Conservation (phyloP, 2,113 vertebrate species). For the Crotalus helleri region DNA sequence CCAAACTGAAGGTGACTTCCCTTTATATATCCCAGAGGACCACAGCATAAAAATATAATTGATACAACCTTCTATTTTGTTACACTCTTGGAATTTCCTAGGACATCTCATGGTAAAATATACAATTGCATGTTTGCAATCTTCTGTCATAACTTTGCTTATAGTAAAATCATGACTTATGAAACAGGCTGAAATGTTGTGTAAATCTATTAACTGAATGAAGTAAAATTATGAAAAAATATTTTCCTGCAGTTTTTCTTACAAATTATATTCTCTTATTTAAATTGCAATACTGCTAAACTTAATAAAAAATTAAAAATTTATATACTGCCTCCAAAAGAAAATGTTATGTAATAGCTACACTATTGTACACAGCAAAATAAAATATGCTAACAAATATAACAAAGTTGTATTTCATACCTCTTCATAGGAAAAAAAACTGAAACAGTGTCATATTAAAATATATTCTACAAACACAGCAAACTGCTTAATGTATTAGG, state of each 20-base stretch:
- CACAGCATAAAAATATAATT: constrained; percentile 20
- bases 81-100: background rate
- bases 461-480: background rate
- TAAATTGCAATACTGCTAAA: background rate
- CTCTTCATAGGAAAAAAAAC: background rate
- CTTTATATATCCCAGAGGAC: constrained; percentile 51
- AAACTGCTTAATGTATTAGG: background rate
- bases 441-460: background rate
- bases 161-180: background rate
- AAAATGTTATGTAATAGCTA: background rate
- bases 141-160: background rate
- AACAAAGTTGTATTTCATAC: background rate
- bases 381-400: background rate
- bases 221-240: background rate
- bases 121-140: background rate
- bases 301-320: background rate
- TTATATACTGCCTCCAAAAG: background rate
- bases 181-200: background rate
- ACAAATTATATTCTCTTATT: background rate
- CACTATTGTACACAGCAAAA: background rate
- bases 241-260: background rate
- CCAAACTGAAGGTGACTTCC: constrained; percentile 48
- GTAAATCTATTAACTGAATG: background rate
- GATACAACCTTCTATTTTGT: background rate
- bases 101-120: background rate